Evolutionary conservation across 2,888 invertebrate genomes (phyloP), one percentile per base, ranked within the genome.

Genomic region (Pterobdella sp.): DNA sequence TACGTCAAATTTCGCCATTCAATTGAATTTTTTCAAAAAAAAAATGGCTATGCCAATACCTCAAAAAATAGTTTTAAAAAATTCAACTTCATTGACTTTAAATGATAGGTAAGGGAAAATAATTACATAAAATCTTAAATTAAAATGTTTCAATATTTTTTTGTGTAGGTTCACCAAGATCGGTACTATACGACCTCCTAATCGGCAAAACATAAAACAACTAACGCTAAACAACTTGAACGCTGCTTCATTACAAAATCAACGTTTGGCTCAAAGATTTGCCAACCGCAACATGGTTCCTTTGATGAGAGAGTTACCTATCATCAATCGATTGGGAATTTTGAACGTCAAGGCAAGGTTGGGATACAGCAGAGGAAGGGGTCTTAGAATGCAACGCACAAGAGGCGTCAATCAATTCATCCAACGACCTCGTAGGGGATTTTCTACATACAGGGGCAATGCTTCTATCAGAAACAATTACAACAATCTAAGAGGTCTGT

Each of bases 51-150:
- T 73, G 73, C 73, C 73, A 14, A 56, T 74, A 22, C 74, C 74
- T 31, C 74, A 74, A 49, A 74, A 74, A 63, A 74, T 74, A 31
- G 74, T 74, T n/a, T 67, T 74, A 36, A 74, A 74, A 66, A 74
- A 65, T 56, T 64, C 71, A 34, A 74, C 74, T 2, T 66, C 42
- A 22, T 52, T 74, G 37, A 63, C 49, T 71, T 67, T 74, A 31
- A 74, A 74, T 49, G 74, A 74, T 52, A 71, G 74, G 74, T 74
- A 31, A 32, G 73, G 26, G 4, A 56, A 56, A 14, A 56, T n/a
- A 14, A 56, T 18, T 56, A 26, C n/a, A 56, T 26, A 7, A 14
- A 18, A 26, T 7, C 18, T 56, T 56, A 56, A 56, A 22, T 26
- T 18, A 56, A 14, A 26, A 56, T 56, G 18, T 14, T 14, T 42